Evolutionary conservation across 2,797 vertebrate genomes (phyloP).

Genomic region (Esox masquinongy): DNA sequence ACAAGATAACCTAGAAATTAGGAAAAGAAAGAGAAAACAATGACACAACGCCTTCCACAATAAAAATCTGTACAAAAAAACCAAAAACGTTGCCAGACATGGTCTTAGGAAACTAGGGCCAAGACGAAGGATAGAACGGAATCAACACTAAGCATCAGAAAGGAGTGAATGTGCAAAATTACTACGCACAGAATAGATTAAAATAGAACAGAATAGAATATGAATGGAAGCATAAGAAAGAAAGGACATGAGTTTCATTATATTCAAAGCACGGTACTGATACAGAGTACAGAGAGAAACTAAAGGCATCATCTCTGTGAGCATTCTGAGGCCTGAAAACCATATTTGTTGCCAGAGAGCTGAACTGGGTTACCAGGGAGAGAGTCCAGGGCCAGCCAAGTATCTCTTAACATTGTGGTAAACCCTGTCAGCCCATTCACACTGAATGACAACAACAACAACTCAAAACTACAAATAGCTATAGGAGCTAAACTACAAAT

Average conservation of each 20-base stretch:
- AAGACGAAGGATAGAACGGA: not conserved
- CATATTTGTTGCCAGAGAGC: slow-evolving; percentile 29
- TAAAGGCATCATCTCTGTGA: not conserved
- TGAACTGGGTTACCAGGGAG: slow-evolving; percentile 48
- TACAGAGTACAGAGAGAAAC: not conserved
- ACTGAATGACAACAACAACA: slow-evolving; percentile 12
- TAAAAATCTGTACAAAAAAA: not conserved
- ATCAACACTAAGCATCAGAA: not conserved
- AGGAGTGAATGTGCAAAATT: not conserved
- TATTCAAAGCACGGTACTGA: not conserved
- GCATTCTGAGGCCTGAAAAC: slow-evolving; percentile 6
- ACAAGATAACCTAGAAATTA: not conserved
- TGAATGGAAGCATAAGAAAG: not conserved
- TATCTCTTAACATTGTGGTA: slow-evolving; percentile 39
- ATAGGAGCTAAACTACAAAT: not conserved
- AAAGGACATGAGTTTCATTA: not conserved
- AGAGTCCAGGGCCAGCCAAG: slow-evolving; percentile 43
- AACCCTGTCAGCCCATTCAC: slow-evolving; percentile 34
- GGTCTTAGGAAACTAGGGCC: not conserved
- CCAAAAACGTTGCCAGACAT: not conserved
- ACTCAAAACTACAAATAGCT: slow-evolving; percentile 8
- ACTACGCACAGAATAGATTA: not conserved
- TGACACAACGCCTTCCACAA: not conserved
- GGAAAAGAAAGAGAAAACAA: not conserved
- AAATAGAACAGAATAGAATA: not conserved